phyloP scores from a whole-genome alignment of 2,797 vertebrate species.

The Halcyon chelicuti region DNA sequence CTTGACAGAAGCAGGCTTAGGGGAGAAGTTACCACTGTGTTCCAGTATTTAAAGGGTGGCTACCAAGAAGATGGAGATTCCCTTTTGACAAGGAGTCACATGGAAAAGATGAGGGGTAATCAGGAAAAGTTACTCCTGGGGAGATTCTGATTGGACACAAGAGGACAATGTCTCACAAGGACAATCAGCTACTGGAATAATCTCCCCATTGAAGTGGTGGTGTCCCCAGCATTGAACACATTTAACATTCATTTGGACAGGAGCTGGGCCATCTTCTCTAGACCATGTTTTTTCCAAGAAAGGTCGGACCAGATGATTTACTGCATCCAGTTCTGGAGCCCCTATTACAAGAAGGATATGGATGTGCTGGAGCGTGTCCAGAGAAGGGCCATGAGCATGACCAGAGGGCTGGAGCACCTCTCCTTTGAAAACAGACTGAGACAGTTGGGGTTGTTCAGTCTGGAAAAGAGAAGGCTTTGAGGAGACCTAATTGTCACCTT shows the following conservation, averaged over 20 bases:
- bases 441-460: too few species aligned
- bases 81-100: neutral
- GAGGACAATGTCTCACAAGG: neutral
- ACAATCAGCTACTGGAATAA: neutral
- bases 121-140: neutral
- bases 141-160: neutral
- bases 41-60: neutral
- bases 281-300: neutral
- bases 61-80: neutral
- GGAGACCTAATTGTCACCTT: too few species aligned
- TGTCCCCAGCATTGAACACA: neutral
- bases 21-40: neutral
- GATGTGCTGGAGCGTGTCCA: too few species aligned
- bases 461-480: too few species aligned
- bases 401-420: too few species aligned
- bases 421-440: too few species aligned
- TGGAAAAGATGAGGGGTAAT: neutral
- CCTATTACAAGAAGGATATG: too few species aligned
- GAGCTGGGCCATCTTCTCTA: neutral
- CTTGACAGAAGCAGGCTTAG: neutral
- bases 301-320: neutral
- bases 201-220: neutral
- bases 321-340: too few species aligned
- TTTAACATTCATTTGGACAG: neutral
- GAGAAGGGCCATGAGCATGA: too few species aligned